Evolutionary conservation across 1,140 invertebrate genomes (phyloP).

Genomic region (Cepaea nemoralis): DNA sequence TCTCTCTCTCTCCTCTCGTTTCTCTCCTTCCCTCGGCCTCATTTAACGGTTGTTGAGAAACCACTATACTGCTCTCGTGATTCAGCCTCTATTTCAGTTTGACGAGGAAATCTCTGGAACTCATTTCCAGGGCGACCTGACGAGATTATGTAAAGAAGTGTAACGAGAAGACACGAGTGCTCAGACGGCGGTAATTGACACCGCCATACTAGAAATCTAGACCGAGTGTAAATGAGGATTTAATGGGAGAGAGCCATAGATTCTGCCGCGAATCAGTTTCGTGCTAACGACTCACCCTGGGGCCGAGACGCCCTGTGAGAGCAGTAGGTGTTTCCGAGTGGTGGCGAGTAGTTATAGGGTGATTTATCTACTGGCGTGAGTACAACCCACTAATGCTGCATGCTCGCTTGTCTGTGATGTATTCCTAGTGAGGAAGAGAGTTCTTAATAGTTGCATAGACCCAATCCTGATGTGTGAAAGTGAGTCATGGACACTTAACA

Average conservation of each 20-base stretch:
- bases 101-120: not conserved
- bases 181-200: not conserved
- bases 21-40: not conserved
- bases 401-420: too few relatives aligned
- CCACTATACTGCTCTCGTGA: not conserved
- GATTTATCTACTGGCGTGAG: not conserved
- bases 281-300: not conserved
- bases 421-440: too few relatives aligned
- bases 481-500: too few relatives aligned
- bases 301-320: not conserved
- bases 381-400: too few relatives aligned
- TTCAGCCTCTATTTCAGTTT: not conserved
- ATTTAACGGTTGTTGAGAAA: too few relatives aligned
- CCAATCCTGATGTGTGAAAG: too few relatives aligned
- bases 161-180: not conserved
- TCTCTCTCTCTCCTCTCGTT: not conserved
- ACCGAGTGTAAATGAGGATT: not conserved
- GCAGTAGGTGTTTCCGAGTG: not conserved
- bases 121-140: not conserved
- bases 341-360: not conserved
- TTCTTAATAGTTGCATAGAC: too few relatives aligned
- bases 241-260: not conserved
- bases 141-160: not conserved
- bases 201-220: not conserved
- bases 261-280: not conserved